These are phyloP conservation scores for Antigone vipio DNA, from an alignment of 2,113 vertebrate genomes.

Conservation along the genomic window DNA sequence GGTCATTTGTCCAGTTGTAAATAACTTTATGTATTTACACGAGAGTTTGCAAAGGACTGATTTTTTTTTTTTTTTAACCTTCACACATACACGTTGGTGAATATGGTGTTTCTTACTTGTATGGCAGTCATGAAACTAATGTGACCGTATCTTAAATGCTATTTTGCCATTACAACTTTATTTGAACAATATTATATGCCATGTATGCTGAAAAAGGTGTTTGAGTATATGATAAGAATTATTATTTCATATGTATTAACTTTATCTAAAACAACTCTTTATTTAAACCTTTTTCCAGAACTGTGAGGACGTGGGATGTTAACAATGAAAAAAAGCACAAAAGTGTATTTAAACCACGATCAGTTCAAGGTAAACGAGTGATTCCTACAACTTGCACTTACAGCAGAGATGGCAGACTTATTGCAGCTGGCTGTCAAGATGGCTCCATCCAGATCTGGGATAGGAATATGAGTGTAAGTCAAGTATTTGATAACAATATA, in stretches of 20 bases:
- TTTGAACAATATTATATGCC: background rate
- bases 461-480: constrained; percentile 91
- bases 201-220: background rate
- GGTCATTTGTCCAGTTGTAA: background rate
- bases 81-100: background rate
- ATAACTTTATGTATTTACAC: background rate
- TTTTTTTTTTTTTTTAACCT: background rate
- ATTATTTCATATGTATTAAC: background rate
- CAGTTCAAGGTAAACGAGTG: constrained; percentile 90
- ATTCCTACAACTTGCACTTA: constrained; percentile 91
- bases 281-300: constrained; percentile 73
- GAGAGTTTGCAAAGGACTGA: background rate
- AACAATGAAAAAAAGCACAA: constrained; percentile 92
- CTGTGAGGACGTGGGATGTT: constrained; percentile 94
- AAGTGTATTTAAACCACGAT: constrained; percentile 90
- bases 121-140: no score
- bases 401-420: constrained; percentile 91
- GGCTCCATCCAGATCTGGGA: constrained; percentile 99
- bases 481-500: background rate
- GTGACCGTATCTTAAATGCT: background rate
- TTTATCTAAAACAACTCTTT: background rate
- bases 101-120: background rate
- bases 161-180: background rate
- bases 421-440: constrained; percentile 94
- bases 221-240: background rate